Conservation (phyloP, 1,140 invertebrate genomes). For the Cepaea nemoralis region DNA sequence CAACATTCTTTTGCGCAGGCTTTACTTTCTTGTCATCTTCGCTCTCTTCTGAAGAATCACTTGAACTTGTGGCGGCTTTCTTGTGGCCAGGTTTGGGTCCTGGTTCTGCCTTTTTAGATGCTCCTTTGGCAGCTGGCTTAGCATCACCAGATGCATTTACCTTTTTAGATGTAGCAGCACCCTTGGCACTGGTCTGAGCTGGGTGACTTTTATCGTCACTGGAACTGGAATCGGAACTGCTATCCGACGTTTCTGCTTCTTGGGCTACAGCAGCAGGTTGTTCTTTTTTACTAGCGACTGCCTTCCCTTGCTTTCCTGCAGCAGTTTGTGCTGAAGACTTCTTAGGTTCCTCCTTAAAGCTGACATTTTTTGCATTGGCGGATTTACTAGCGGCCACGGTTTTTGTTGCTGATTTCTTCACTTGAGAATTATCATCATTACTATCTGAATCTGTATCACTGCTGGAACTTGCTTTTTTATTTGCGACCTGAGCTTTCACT, state of each 20-base stretch:
- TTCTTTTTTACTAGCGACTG: not conserved
- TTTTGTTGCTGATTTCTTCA: constrained; percentile 20
- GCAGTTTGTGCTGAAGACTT: constrained; percentile 1
- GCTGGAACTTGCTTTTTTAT: constrained; percentile 23
- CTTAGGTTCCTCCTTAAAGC: not conserved
- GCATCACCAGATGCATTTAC: not conserved
- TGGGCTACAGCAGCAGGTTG: not conserved
- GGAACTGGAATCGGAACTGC: not conserved
- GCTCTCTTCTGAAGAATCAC: no score
- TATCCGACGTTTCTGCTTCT: not conserved
- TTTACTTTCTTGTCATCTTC: no score
- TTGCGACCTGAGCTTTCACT: constrained; percentile 11
- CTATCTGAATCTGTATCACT: constrained; percentile 35
- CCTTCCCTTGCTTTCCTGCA: not conserved
- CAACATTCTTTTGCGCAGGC: no score
- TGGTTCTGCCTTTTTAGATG: not conserved
- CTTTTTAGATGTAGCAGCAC: no score
- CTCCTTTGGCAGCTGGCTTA: not conserved
- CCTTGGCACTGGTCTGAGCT: no score
- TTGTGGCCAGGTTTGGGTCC: no score
- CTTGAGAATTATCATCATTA: constrained; percentile 32
- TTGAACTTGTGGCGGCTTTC: no score
- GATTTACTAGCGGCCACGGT: not conserved
- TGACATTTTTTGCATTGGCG: not conserved
- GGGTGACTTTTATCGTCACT: not conserved